Base-by-base conservation (phyloP, 2,888 invertebrate genomes). In the Lysandra bellargus region DNA sequence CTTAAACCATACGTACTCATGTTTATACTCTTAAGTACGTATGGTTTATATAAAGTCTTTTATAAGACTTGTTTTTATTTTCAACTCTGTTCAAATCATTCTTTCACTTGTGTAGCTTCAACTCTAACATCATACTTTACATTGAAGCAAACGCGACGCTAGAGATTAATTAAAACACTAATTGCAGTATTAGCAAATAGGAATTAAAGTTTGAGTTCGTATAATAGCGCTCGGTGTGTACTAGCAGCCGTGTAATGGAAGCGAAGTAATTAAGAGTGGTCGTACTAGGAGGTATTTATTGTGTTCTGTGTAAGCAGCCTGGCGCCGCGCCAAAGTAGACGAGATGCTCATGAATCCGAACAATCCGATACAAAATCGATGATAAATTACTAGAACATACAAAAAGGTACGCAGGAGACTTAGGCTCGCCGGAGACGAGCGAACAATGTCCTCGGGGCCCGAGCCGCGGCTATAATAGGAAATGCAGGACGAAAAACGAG, bases 221-320 rank as follows among this genome's bases (percentile, higher is more conserved):
- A 80, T 79, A 81, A 80, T 78, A 82, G 80, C 79, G 82, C 80
- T 85, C 83, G 84, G 85, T 84, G 83, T 84, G 82, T 82, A 80
- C 80, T 83, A 79, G 87, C 84, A 85, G 81, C 82, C 78, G 79
- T 86, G 88, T 90, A 91, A 90, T 88, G 86, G 87, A 85, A 89
- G 88, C 89, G 88, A 88, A 91, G 91, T 92, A 92, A 92, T 92
- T 92, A 92, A 91, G 91, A 89, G 88, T 89, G 88, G 87, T 89
- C 87, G 87, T 87, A 85, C 87, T 87, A 87, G 87, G 91, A 90
- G 87, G 90, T 91, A 92, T 92, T 93, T 91, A 92, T 91, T 90
- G 91, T 88, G 89, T 89, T 90, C 91, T 91, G 92, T 91, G 89
- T 88, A 88, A 89, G 88, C 86, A 85, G 86, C 85, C 89, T 93